Conservation (phyloP, 2,888 invertebrate species). For the Nasonovia ribisnigri region DNA sequence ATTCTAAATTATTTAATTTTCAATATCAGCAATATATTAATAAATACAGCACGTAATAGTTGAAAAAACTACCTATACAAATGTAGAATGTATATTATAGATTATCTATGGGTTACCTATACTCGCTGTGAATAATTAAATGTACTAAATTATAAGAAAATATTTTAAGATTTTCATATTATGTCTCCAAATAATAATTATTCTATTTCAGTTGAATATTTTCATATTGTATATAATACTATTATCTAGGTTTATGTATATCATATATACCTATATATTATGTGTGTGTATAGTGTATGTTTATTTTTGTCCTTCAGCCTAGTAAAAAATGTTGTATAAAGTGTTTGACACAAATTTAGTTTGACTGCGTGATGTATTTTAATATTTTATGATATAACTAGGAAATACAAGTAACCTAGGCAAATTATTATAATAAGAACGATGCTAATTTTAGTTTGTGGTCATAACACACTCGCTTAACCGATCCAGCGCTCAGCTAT, state of each 20-base stretch:
- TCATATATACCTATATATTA: background rate
- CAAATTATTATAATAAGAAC: conserved; percentile 47
- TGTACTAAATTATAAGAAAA: too few species aligned
- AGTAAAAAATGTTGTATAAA: background rate
- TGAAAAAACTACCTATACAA: background rate
- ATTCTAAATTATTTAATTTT: background rate
- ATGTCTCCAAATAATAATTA: background rate
- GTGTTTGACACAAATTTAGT: conserved; percentile 5
- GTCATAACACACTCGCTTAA: conserved; percentile 52
- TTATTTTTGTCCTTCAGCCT: background rate
- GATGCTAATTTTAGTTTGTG: conserved; percentile 54
- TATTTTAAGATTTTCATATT: background rate
- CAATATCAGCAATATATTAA: background rate
- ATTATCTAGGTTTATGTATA: background rate
- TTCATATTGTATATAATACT: background rate
- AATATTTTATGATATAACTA: background rate
- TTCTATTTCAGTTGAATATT: background rate
- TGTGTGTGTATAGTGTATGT: background rate
- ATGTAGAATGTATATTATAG: background rate
- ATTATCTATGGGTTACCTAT: background rate
- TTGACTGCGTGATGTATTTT: background rate
- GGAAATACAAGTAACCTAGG: conserved; percentile 36
- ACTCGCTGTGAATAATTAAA: background rate
- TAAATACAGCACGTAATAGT: too few species aligned
- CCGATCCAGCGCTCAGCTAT: conserved; percentile 45